A percentile compares a stretch with the other conserved stretches of the same genome.
Conservation (phyloP, 2,113 vertebrate species). For the Scatophagus argus region DNA sequence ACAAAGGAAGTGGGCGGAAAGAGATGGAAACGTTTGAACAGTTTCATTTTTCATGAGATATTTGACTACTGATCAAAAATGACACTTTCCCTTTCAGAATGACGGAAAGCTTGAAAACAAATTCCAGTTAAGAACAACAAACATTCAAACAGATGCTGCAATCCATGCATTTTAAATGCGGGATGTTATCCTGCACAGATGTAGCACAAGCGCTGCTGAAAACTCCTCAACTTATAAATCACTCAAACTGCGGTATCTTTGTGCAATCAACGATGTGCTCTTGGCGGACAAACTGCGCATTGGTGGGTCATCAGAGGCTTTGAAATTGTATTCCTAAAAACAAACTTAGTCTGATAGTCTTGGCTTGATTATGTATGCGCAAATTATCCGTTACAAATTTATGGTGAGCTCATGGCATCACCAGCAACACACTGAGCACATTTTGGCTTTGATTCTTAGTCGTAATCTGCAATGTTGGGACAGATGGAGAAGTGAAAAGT, state of each 20-base stretch:
- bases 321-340: conserved; percentile 47
- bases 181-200: conserved; percentile 12
- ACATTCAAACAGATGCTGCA: conserved; percentile 13
- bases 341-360: conserved; percentile 38
- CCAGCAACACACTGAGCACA: conserved; percentile 13
- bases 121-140: conserved; percentile 27
- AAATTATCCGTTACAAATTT: conserved; percentile 42
- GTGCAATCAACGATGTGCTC: conserved; percentile 29
- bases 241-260: conserved; percentile 38
- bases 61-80: conserved; percentile 38
- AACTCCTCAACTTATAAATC: conserved; percentile 45
- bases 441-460: background rate
- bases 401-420: conserved; percentile 43
- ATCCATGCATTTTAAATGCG: conserved; percentile 10
- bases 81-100: conserved; percentile 21
- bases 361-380: conserved; percentile 45
- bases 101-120: conserved; percentile 20
- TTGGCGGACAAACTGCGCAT: conserved; percentile 26
- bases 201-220: conserved; percentile 39
- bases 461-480: background rate
- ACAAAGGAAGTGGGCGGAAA: conserved; percentile 35
- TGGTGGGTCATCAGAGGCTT: conserved; percentile 46
- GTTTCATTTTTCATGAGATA: conserved; percentile 45
- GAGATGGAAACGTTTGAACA: conserved; percentile 35
- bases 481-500: background rate